Conservation (phyloP, 2,888 invertebrate genomes). For the Cryptophagus acutangulus region DNA sequence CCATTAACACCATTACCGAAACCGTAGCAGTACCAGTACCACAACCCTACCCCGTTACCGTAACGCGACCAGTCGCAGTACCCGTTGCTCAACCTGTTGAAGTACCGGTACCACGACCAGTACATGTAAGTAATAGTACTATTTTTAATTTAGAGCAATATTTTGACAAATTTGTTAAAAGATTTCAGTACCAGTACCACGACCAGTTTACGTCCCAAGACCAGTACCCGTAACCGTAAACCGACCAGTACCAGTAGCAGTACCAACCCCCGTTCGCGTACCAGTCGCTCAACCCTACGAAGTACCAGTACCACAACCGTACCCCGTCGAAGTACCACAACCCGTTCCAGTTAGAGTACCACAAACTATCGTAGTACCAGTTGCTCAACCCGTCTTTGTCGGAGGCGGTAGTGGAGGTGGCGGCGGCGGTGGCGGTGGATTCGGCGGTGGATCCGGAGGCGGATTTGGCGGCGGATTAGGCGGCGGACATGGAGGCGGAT, state of each 20-base stretch:
- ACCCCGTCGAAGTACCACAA: slow-evolving; percentile 53
- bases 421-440: background rate
- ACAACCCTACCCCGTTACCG: slow-evolving; percentile 43
- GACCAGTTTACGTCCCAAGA: slow-evolving; percentile 30
- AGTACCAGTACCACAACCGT: slow-evolving; percentile 52
- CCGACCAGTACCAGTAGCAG: slow-evolving; percentile 37
- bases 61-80: slow-evolving; percentile 51
- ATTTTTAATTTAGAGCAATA: background rate
- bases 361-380: slow-evolving; percentile 34
- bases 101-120: slow-evolving; percentile 50
- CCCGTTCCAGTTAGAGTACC: slow-evolving; percentile 47
- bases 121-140: slow-evolving; percentile 29
- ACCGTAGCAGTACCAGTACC: slow-evolving; percentile 44
- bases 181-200: slow-evolving; percentile 35
- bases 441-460: background rate
- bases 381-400: slow-evolving; percentile 30
- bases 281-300: slow-evolving; percentile 46
- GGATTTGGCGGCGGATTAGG: slow-evolving; percentile 20
- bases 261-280: slow-evolving; percentile 50
- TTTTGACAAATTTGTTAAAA: slow-evolving; percentile 11
- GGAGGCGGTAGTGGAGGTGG: slow-evolving; percentile 5
- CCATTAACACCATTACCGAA: slow-evolving; percentile 41
- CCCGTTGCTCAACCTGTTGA: slow-evolving; percentile 53
- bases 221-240: slow-evolving; percentile 33
- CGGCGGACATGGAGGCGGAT: slow-evolving; percentile 21